These are phyloP conservation scores for Orchesella flavescens DNA, from an alignment of 2,888 invertebrate genomes.

Conservation along the genomic window DNA sequence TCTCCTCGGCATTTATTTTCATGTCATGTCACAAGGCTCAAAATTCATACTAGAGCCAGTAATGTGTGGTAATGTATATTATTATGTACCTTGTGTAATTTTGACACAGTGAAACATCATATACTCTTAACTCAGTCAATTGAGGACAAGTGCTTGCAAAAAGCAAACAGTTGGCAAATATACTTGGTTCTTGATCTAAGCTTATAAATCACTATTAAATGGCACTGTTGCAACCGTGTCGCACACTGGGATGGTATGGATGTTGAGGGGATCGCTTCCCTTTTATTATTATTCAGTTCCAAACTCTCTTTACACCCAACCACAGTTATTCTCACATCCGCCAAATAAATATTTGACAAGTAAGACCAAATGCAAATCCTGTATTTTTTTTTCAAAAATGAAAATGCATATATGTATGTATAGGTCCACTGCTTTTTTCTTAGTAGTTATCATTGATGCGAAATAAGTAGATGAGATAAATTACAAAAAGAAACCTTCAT, in stretches of 20 bases:
- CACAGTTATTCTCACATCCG: neutral
- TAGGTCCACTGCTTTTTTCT: no score
- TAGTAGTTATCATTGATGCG: neutral
- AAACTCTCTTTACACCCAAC: neutral
- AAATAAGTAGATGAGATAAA: neutral
- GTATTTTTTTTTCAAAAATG: neutral
- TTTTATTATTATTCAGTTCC: no score
- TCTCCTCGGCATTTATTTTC: conserved; percentile 14
- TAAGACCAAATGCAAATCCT: conserved; percentile 19
- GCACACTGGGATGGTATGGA: no score
- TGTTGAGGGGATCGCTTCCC: no score
- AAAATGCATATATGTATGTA: no score
- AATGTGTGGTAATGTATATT: no score
- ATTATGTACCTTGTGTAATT: neutral
- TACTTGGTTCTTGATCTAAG: conserved; percentile 15
- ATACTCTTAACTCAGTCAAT: conserved; percentile 40
- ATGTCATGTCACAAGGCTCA: neutral
- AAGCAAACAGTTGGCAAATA: conserved; percentile 31
- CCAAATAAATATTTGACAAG: conserved; percentile 34
- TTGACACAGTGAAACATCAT: conserved; percentile 16
- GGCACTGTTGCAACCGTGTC: conserved; percentile 29
- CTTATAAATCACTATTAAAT: conserved; percentile 50
- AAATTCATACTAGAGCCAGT: neutral
- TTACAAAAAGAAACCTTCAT: conserved; percentile 28
- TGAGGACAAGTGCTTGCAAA: conserved; percentile 16